Evolutionary conservation across 1,140 invertebrate species (phyloP), one percentile per base, ranked within the genome.

Genomic region (Nasonia longicornis): DNA sequence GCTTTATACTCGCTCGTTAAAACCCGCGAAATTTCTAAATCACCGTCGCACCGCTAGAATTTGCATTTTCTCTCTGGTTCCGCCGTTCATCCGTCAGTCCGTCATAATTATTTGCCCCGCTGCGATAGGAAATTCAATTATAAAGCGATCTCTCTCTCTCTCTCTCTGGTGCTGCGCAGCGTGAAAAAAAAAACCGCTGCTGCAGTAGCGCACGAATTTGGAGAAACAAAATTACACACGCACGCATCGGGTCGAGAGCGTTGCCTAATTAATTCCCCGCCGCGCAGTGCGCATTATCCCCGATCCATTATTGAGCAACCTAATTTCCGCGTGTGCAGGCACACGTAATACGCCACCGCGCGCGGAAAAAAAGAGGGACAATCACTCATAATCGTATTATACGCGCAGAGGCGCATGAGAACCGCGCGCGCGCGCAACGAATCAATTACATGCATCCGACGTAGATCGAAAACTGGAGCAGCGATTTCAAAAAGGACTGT

Each of bases 271-370:
- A 72, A 72, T 72, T 67, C 12, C 42, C 38, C 70, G 38, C 38
- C 70, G 38, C 38, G 38, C 38, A 42, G 38, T 10, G 42, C 22
- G 22, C 29, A 72, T 72, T 72, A 72, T 72, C 70, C 45, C 38
- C 16, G 38, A 45, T 72, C 70, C 35, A 72, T 72, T 42, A 72
- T 72, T 20, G 29, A 72, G 70, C 70, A 0, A 42, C 20, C 70
- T 72, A 72, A 72, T 72, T 72, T 72, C 70, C 70, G 70, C 16
- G 35, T 72, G 72, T 29, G 22, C 31, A 35, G 31, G 31, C 7
- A n/a, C 71, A 45, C 71, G 42, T 73, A 48, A 48, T 48, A 29
- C 38, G n/a, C 71, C 4, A 6, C 31, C 31, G 26, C 16, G 26
- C n/a, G 38, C 38, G 11, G 26, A 26, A 42, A 72, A 20, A 22